A percentile compares a stretch with the other conserved stretches of the same genome.
phyloP scores from a whole-genome alignment of 2,888 invertebrate genomes.

The Mythimna impura region DNA sequence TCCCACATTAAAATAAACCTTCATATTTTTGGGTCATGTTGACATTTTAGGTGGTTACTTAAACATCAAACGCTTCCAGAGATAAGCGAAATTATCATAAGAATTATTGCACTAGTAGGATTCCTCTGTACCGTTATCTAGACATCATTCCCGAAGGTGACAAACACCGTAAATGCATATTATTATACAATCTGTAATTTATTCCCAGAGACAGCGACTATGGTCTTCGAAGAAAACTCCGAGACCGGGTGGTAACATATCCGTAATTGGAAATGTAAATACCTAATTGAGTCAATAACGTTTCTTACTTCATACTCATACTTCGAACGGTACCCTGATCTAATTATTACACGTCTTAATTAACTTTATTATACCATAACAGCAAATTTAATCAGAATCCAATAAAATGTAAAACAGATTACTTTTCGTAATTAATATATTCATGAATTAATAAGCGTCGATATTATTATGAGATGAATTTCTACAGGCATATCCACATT shows the following conservation, averaged over 20 bases:
- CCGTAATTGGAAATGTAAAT: constrained; percentile 43
- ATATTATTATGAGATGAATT: constrained; percentile 53
- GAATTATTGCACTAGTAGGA: background rate
- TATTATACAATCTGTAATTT: constrained; percentile 6
- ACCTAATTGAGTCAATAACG: constrained; percentile 28
- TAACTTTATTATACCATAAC: constrained; percentile 43
- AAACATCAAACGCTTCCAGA: too few species aligned
- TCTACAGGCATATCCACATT: constrained; percentile 52
- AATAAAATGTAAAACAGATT: constrained; percentile 60
- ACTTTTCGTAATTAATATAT: constrained; percentile 59
- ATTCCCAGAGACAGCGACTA: constrained; percentile 1
- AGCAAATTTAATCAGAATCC: constrained; percentile 47
- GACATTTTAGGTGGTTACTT: background rate
- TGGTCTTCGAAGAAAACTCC: constrained; percentile 21
- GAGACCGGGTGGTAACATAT: constrained; percentile 1
- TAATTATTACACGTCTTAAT: constrained; percentile 47
- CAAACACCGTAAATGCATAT: background rate
- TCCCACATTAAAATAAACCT: too few species aligned
- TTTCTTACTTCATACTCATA: constrained; percentile 31
- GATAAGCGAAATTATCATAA: background rate
- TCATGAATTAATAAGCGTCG: constrained; percentile 54
- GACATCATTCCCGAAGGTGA: constrained; percentile 10
- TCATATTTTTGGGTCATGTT: too few species aligned
- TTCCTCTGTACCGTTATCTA: constrained; percentile 6
- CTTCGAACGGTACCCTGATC: constrained; percentile 39